Conservation (phyloP, 2,797 vertebrate genomes). For the Tachyglossus aculeatus region DNA sequence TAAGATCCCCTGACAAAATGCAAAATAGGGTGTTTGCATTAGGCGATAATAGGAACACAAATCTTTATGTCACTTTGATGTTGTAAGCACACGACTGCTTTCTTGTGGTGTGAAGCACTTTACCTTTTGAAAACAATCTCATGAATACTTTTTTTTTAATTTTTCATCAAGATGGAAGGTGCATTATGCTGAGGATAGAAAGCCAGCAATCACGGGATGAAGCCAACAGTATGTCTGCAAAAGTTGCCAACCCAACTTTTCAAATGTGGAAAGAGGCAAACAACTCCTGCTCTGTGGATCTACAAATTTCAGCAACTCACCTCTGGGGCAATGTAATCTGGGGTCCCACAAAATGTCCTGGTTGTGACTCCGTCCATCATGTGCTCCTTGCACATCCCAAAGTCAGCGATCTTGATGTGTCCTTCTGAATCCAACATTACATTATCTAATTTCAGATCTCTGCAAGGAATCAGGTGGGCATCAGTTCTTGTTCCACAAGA, state of each 20-base stretch:
- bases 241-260: neutral
- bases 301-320: slow-evolving; percentile 65
- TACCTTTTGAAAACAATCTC: rapidly evolving
- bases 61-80: neutral
- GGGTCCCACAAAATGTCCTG: slow-evolving; percentile 96
- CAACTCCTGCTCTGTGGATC: too few relatives aligned
- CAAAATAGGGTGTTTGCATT: too few relatives aligned
- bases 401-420: slow-evolving; percentile 98
- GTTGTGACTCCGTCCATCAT: slow-evolving; percentile 88
- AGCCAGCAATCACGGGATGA: neutral
- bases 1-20: too few relatives aligned
- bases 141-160: rapidly evolving
- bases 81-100: neutral
- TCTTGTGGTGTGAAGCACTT: neutral
- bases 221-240: neutral
- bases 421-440: slow-evolving; percentile 97
- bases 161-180: neutral
- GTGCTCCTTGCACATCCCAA: slow-evolving; percentile 98
- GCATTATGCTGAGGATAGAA: neutral
- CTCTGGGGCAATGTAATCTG: slow-evolving; percentile 98
- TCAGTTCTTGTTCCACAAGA: neutral
- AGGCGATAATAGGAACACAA: too few relatives aligned
- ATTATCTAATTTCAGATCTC: slow-evolving; percentile 96
- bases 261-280: too few relatives aligned
- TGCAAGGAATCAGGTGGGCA: slow-evolving; percentile 57